phyloP scores from a whole-genome alignment of 1,140 invertebrate genomes.

The Anastatus disparis region DNA sequence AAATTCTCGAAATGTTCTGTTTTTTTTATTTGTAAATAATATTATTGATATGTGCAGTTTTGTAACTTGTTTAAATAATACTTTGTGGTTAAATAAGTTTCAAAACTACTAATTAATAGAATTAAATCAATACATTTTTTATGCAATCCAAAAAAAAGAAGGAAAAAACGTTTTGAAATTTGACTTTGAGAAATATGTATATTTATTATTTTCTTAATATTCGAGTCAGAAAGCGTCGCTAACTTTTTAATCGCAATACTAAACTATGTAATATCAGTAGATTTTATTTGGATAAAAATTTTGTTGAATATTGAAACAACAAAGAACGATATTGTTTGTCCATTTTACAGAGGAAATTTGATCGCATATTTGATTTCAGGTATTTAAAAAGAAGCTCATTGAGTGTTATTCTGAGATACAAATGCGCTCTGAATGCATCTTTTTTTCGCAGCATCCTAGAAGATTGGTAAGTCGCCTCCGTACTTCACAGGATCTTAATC shows the following conservation, averaged over 20 bases:
- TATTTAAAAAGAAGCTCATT: conserved; percentile 34
- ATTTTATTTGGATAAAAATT: not conserved
- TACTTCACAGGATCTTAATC: conserved; percentile 41
- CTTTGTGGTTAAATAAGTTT: no score
- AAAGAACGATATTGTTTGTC: not conserved
- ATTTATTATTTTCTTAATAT: not conserved
- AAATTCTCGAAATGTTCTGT: no score
- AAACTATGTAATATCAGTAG: no score
- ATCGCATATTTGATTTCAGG: conserved; percentile 45
- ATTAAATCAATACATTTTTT: no score
- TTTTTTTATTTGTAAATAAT: no score
- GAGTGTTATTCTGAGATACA: conserved; percentile 9
- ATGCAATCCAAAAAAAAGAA: not conserved
- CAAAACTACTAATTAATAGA: no score
- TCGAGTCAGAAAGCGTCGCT: not conserved
- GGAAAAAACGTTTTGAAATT: not conserved
- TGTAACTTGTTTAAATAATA: no score
- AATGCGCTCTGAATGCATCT: conserved; percentile 22
- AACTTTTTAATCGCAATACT: no score
- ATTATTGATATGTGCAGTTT: no score
- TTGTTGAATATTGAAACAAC: not conserved
- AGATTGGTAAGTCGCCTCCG: conserved; percentile 61
- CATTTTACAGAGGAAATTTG: conserved; percentile 8
- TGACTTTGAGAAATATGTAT: no score
- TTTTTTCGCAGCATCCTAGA: conserved; percentile 27